Base-by-base conservation (phyloP, 2,888 invertebrate species). In the Caenorhabditis japonica region DNA sequence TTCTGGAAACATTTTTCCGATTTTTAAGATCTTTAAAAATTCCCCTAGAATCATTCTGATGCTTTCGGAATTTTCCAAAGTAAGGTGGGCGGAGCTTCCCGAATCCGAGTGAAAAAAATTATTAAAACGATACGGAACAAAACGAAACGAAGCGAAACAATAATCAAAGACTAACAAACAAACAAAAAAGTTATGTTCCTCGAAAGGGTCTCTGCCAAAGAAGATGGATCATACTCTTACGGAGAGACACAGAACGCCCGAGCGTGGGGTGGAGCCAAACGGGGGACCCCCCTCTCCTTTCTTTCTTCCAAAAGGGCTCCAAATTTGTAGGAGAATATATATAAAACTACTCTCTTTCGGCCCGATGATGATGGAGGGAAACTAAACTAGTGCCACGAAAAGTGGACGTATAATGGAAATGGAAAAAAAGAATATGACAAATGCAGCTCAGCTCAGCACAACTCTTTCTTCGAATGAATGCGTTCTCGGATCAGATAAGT, bases 401-500 rank as follows among this genome's bases (percentile, higher is more conserved):
- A n/a, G n/a, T n/a, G n/a, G n/a, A n/a, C n/a, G n/a, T n/a, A n/a
- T n/a, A n/a, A n/a, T n/a, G n/a, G 30, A 30, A 30, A 30, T 30
- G 5, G 30, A 30, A n/a, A n/a, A n/a, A n/a, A n/a, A n/a, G n/a
- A n/a, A n/a, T n/a, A n/a, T n/a, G n/a, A n/a, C n/a, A n/a, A n/a
- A n/a, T n/a, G n/a, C n/a, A n/a, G n/a, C n/a, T n/a, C n/a, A n/a
- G n/a, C n/a, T n/a, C n/a, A n/a, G n/a, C n/a, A n/a, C n/a, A n/a
- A n/a, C n/a, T n/a, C 7, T 30, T 5, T 30, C 30, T 30, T 5
- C 5, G 7, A 30, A 10, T 27, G 27, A 25, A 53, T 33, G 46
- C 43, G 53, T 62, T 64, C 49, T 34, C 25, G 34, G 41, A 55
- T 47, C 41, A 64, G 56, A 56, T 64, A 47, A 64, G 64, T 56